Conservation (phyloP, 2,113 vertebrate species). For the Leucoraja erinaceus region DNA sequence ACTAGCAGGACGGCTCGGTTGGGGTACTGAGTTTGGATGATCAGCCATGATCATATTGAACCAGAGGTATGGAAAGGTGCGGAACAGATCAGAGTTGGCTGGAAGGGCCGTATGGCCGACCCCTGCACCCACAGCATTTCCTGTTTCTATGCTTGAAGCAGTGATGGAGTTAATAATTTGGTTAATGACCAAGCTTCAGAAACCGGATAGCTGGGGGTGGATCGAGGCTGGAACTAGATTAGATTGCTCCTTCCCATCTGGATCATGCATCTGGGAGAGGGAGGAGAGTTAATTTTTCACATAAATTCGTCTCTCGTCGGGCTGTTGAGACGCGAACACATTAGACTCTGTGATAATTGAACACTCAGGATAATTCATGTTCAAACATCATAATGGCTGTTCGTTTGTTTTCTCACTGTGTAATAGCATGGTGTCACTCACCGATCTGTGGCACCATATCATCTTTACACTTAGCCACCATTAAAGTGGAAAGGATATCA, state of each 20-base stretch:
- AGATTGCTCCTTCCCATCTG: background rate
- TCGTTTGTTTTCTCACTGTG: background rate
- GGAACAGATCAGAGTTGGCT: too few species aligned
- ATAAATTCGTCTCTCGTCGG: background rate
- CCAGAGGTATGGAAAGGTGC: too few species aligned
- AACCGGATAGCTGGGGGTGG: background rate
- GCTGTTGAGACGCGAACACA: constrained; percentile 9
- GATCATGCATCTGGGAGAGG: background rate
- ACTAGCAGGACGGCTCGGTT: too few species aligned
- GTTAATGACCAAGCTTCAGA: background rate
- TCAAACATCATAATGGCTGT: background rate
- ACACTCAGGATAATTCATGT: constrained; percentile 24
- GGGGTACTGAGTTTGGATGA: too few species aligned
- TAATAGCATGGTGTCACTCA: constrained; percentile 18
- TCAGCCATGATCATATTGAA: too few species aligned
- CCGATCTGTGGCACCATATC: constrained; percentile 12
- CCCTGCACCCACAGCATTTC: too few species aligned
- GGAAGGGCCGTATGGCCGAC: too few species aligned
- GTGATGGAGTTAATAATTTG: background rate
- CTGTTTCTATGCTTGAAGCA: background rate
- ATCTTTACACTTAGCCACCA: constrained; percentile 8
- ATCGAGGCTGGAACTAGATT: background rate
- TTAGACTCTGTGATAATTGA: constrained; percentile 24
- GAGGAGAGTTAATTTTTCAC: background rate
- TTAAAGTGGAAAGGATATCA: constrained; percentile 27